Percentiles rank a stretch among this genome's conserved stretches.
phyloP scores from a whole-genome alignment of 2,797 vertebrate species.

The Sebastolobus altivelis region DNA sequence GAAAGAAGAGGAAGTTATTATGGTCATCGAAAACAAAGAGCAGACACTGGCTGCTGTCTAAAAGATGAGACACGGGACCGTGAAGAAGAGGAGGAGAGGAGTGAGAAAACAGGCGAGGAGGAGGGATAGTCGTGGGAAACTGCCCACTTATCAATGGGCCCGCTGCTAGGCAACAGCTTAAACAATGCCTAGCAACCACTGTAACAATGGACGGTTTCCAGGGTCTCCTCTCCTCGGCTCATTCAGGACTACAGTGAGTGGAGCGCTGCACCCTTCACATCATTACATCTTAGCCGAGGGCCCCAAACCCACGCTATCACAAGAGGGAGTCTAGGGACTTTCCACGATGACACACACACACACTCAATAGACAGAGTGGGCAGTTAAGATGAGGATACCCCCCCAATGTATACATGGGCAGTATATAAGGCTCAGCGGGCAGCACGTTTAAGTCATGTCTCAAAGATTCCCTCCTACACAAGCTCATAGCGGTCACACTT shows the following conservation, averaged over 20 bases:
- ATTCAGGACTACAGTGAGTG: slow-evolving; percentile 68
- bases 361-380: slow-evolving; percentile 29
- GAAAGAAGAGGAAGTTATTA: slow-evolving; percentile 59
- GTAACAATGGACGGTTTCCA: slow-evolving; percentile 69
- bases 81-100: slow-evolving; percentile 38
- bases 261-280: slow-evolving; percentile 3
- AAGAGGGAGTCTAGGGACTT: slow-evolving; percentile 56
- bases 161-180: slow-evolving; percentile 78
- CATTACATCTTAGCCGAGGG: slow-evolving; percentile 43
- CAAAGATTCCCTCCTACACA: slow-evolving; percentile 12
- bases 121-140: slow-evolving; percentile 77
- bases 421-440: slow-evolving; percentile 21
- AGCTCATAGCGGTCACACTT: slow-evolving; percentile 23
- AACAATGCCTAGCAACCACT: slow-evolving; percentile 73
- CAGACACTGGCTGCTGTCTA: slow-evolving; percentile 47
- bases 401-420: slow-evolving; percentile 13
- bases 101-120: slow-evolving; percentile 23
- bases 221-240: slow-evolving; percentile 39
- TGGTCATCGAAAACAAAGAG: slow-evolving; percentile 53
- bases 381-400: slow-evolving; percentile 31
- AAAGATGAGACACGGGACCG: slow-evolving; percentile 49
- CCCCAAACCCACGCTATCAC: slow-evolving; percentile 40
- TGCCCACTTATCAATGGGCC: slow-evolving; percentile 63
- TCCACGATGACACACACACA: slow-evolving; percentile 50
- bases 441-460: slow-evolving; percentile 15